A percentile compares a stretch with the other conserved stretches of the same genome.
These are phyloP conservation scores for Julus scanicus DNA, from an alignment of 2,888 invertebrate genomes.

Conservation along the genomic window DNA sequence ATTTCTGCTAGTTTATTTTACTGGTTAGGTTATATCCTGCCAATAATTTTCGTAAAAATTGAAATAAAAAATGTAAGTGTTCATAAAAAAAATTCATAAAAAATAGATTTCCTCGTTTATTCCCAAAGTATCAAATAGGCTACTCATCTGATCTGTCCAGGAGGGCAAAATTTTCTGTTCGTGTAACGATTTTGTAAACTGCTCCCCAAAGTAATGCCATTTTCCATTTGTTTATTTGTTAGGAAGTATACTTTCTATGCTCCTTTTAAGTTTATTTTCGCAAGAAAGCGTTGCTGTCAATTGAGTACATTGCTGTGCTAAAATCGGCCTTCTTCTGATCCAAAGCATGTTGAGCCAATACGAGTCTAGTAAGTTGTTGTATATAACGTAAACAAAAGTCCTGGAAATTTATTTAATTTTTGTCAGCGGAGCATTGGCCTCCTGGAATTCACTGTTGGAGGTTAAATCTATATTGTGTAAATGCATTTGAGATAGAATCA, in stretches of 20 bases:
- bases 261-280: constrained; percentile 11
- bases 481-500: not conserved
- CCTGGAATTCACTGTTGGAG: constrained; percentile 50
- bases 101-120: not conserved
- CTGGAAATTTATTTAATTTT: constrained; percentile 50
- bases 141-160: not conserved
- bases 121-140: not conserved
- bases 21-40: too few species aligned
- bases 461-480: constrained; percentile 26
- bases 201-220: not conserved
- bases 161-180: not conserved
- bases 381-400: constrained; percentile 41
- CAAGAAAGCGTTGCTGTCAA: constrained; percentile 34
- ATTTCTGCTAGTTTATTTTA: too few species aligned
- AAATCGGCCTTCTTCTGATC: constrained; percentile 2
- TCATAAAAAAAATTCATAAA: too few species aligned
- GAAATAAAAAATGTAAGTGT: too few species aligned
- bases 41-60: too few species aligned
- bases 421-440: constrained; percentile 22
- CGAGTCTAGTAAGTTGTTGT: not conserved
- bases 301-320: constrained; percentile 32
- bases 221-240: constrained; percentile 18
- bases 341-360: constrained; percentile 14
- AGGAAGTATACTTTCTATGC: constrained; percentile 29
- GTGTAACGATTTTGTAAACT: not conserved